phyloP scores from a whole-genome alignment of 2,888 invertebrate genomes.

The Mythimna vitellina region DNA sequence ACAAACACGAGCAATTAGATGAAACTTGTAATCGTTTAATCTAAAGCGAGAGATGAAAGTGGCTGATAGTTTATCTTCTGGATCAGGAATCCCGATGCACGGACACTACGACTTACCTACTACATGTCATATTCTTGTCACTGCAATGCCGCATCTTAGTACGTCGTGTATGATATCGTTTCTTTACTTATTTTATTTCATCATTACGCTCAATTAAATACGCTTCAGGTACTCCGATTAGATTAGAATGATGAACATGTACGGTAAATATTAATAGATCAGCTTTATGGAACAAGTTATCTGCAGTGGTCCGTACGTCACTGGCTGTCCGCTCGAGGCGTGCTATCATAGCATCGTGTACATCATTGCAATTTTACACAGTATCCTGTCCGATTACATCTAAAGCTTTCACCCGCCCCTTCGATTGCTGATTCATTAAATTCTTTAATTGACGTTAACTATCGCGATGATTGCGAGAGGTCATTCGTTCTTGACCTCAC shows the following conservation, averaged over 20 bases:
- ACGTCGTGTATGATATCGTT: constrained; percentile 62
- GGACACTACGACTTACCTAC: constrained; percentile 69
- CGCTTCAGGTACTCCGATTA: constrained; percentile 67
- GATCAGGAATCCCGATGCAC: constrained; percentile 70
- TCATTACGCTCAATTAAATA: constrained; percentile 71
- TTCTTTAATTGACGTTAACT: constrained; percentile 86
- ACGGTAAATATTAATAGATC: constrained; percentile 67
- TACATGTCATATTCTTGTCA: constrained; percentile 81
- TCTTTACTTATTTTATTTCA: constrained; percentile 68
- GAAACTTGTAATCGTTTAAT: constrained; percentile 88
- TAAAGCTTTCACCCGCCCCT: constrained; percentile 83
- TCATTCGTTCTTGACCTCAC: constrained; percentile 82
- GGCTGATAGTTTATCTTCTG: constrained; percentile 79
- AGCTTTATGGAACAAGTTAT: constrained; percentile 67
- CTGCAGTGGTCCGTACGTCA: constrained; percentile 68
- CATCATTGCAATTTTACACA: constrained; percentile 72
- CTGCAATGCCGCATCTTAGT: constrained; percentile 71
- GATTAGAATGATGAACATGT: constrained; percentile 66
- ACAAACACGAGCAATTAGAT: constrained; percentile 87
- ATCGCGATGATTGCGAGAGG: constrained; percentile 76
- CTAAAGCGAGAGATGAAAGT: constrained; percentile 88
- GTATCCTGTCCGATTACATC: constrained; percentile 80
- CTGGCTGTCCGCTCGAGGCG: constrained; percentile 64
- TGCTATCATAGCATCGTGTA: constrained; percentile 60
- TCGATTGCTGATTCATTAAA: constrained; percentile 83